A percentile compares a stretch with the other conserved stretches of the same genome.
phyloP scores from a whole-genome alignment of 2,113 vertebrate genomes.

The Rhegmatorhina hoffmannsi region DNA sequence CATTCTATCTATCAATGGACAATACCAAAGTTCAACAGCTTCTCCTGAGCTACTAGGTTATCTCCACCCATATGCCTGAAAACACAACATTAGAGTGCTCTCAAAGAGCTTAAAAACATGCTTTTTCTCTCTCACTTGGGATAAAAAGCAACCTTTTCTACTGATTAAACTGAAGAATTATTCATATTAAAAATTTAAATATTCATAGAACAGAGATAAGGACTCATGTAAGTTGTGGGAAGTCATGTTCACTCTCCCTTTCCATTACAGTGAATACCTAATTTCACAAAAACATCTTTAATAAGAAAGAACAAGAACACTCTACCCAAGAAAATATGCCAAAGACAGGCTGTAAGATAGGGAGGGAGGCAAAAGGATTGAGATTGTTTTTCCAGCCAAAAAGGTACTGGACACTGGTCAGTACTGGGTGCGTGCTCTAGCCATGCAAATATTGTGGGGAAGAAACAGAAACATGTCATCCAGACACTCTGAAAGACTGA shows the following conservation, averaged over 20 bases:
- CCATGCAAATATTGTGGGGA: neutral
- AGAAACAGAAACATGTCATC: neutral
- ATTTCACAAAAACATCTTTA: neutral
- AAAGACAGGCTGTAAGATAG: neutral
- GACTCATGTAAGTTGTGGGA: neutral
- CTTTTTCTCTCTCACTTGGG: neutral
- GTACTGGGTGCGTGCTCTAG: neutral
- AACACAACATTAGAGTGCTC: neutral
- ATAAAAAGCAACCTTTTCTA: conserved; percentile 3
- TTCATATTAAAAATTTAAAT: conserved; percentile 15
- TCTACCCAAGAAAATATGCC: neutral
- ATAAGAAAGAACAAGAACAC: neutral
- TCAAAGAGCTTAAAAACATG: neutral
- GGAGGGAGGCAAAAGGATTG: neutral
- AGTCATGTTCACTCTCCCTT: neutral
- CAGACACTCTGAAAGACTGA: neutral
- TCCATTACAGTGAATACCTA: neutral
- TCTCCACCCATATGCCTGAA: neutral
- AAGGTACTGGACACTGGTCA: neutral
- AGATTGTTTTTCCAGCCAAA: neutral
- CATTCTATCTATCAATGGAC: neutral
- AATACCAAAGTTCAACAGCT: neutral
- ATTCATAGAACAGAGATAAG: neutral
- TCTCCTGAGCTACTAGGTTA: neutral
- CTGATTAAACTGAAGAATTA: neutral